Percentiles rank a stretch among this genome's conserved stretches.
Evolutionary conservation across 2,888 invertebrate species (phyloP).

Genomic region (Gari tellinella): DNA sequence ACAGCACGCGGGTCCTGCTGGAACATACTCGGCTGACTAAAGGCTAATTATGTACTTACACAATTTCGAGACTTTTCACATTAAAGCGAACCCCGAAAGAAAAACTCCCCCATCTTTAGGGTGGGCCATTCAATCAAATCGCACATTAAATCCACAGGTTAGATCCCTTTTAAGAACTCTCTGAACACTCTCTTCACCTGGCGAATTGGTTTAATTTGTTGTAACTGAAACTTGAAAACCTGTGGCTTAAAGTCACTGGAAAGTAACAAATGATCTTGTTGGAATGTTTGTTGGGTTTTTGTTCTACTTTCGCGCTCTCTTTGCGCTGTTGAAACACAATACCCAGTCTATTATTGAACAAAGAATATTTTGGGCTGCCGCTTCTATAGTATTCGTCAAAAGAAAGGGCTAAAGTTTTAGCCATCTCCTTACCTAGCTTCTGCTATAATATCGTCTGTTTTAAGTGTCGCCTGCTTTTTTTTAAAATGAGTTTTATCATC

Average conservation of each 20-base stretch:
- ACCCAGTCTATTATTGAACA: constrained; percentile 25
- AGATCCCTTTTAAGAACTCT: too few relatives aligned
- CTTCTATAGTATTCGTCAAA: constrained; percentile 6
- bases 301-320: constrained; percentile 33
- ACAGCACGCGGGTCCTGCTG: too few relatives aligned
- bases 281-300: constrained; percentile 17
- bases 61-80: too few relatives aligned
- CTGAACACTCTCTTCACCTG: constrained; percentile 5
- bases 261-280: constrained; percentile 6
- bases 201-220: constrained; percentile 6
- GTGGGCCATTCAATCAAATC: too few relatives aligned
- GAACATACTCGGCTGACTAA: too few relatives aligned
- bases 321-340: constrained; percentile 29
- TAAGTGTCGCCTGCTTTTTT: too few relatives aligned
- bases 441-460: too few relatives aligned
- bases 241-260: constrained; percentile 9
- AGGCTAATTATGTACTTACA: too few relatives aligned
- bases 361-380: constrained; percentile 8
- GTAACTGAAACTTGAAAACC: not conserved
- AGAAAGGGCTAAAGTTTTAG: not conserved
- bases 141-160: too few relatives aligned
- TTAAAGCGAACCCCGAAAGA: too few relatives aligned
- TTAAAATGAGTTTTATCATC: too few relatives aligned
- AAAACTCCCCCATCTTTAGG: too few relatives aligned
- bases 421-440: not conserved